A percentile compares a stretch with the other conserved stretches of the same genome.
These are phyloP conservation scores for Kobus ellipsiprymnus DNA, from an alignment of 2,113 vertebrate species.

Conservation along the genomic window DNA sequence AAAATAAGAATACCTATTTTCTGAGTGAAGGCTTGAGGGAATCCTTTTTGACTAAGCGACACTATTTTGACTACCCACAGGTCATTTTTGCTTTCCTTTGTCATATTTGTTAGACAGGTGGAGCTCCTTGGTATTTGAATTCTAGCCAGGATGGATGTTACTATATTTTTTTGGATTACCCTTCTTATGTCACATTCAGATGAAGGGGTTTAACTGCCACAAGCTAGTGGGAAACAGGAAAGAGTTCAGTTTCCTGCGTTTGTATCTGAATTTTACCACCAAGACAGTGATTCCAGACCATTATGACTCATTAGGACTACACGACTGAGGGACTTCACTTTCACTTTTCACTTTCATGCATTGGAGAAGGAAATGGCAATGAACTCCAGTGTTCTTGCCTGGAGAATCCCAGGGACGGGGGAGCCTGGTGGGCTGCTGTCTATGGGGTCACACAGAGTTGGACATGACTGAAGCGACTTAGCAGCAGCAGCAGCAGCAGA, in stretches of 20 bases:
- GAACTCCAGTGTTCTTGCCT: too few relatives aligned
- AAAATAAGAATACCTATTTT: slow-evolving; percentile 33
- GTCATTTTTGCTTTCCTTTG: slow-evolving; percentile 27
- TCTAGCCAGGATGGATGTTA: background rate
- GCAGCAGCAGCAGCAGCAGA: background rate
- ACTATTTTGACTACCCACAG: background rate
- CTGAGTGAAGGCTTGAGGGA: background rate
- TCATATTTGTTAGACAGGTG: background rate
- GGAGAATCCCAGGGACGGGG: too few relatives aligned
- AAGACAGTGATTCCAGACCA: background rate
- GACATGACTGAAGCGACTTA: too few relatives aligned
- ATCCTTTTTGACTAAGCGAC: background rate
- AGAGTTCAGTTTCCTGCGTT: background rate
- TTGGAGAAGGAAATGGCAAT: too few relatives aligned
- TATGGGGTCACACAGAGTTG: too few relatives aligned
- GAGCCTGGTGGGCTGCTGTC: too few relatives aligned
- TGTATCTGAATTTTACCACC: background rate
- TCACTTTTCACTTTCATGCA: too few relatives aligned
- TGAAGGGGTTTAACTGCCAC: background rate
- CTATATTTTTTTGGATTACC: background rate
- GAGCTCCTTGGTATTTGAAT: background rate
- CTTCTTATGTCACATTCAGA: background rate
- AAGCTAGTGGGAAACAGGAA: background rate
- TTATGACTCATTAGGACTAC: background rate
- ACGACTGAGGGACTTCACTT: too few relatives aligned